These are phyloP conservation scores for Enteromius mattozi DNA, from an alignment of 2,797 vertebrate species.

Conservation along the genomic window DNA sequence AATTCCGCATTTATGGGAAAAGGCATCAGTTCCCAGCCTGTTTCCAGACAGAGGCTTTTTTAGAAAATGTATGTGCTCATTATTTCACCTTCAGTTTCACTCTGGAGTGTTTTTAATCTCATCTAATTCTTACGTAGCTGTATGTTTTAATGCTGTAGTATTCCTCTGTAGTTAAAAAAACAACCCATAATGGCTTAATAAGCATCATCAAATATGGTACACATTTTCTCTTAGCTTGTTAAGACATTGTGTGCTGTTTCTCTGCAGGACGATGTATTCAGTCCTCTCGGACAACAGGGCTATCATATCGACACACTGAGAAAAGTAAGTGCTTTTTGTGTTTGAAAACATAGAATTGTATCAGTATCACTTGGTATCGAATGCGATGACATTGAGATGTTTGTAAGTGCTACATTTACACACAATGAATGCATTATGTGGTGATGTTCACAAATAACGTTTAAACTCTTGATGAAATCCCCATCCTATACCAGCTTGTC, in stretches of 20 bases:
- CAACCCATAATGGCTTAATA: background rate
- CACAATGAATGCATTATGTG: background rate
- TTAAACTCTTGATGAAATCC: background rate
- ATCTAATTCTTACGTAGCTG: background rate
- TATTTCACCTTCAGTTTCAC: background rate
- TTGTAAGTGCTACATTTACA: background rate
- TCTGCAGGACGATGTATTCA: slow-evolving; percentile 87
- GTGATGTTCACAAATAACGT: background rate
- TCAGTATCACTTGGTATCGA: background rate
- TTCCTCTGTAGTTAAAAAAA: background rate
- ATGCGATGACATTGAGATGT: background rate
- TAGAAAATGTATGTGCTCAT: background rate
- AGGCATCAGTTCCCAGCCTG: background rate
- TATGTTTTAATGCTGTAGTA: background rate
- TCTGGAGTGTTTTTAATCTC: background rate
- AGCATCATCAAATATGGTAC: background rate
- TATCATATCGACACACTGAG: slow-evolving; percentile 86
- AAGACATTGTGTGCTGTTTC: slow-evolving; percentile 46
- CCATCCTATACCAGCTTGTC: background rate
- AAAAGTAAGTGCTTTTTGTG: slow-evolving; percentile 79
- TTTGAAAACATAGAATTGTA: background rate
- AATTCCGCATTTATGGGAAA: slow-evolving; percentile 8
- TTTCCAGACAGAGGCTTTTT: background rate
- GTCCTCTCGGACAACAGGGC: slow-evolving; percentile 83
- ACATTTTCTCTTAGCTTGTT: background rate